Evolutionary conservation across 2,797 vertebrate species (phyloP).

Genomic region (Sphaeramia orbicularis): DNA sequence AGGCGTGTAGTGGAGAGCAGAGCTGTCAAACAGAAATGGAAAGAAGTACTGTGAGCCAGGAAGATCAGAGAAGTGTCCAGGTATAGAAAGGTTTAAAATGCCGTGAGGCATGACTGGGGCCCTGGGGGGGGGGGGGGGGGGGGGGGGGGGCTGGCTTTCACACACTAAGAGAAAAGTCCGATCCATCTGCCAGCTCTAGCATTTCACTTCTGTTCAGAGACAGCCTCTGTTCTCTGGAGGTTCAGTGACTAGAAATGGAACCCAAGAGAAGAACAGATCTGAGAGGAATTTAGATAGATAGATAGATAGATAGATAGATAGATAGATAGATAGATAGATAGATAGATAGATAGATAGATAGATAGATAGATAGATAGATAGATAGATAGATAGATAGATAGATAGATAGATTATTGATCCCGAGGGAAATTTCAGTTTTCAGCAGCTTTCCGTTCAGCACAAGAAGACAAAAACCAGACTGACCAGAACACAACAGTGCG

Average conservation of each 20-base stretch:
- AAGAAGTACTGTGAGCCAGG: slow-evolving; percentile 17
- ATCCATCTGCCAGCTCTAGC: slow-evolving; percentile 56
- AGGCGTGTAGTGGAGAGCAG: slow-evolving; percentile 35
- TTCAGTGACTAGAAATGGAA: slow-evolving; percentile 56
- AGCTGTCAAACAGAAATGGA: slow-evolving; percentile 52
- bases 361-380: too few relatives aligned
- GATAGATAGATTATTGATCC: too few relatives aligned
- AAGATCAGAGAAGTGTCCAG: slow-evolving; percentile 49
- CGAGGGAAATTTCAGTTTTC: too few relatives aligned
- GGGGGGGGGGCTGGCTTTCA: slow-evolving; percentile 35
- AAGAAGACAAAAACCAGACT: too few relatives aligned
- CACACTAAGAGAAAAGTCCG: slow-evolving; percentile 41
- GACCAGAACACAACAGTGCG: too few relatives aligned
- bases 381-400: too few relatives aligned
- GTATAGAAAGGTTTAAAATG: slow-evolving; percentile 60
- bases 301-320: too few relatives aligned
- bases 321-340: too few relatives aligned
- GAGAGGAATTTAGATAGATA: slow-evolving; percentile 58
- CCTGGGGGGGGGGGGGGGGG: slow-evolving; percentile 11
- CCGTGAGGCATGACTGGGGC: slow-evolving; percentile 49
- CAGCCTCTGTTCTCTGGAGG: slow-evolving; percentile 60
- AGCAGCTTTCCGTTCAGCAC: too few relatives aligned
- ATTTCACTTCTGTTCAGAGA: slow-evolving; percentile 57
- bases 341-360: too few relatives aligned
- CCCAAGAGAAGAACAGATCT: slow-evolving; percentile 52